A percentile compares a stretch with the other conserved stretches of the same genome.
Evolutionary conservation across 1,140 invertebrate species (phyloP).

Genomic region (Euschistus heros): DNA sequence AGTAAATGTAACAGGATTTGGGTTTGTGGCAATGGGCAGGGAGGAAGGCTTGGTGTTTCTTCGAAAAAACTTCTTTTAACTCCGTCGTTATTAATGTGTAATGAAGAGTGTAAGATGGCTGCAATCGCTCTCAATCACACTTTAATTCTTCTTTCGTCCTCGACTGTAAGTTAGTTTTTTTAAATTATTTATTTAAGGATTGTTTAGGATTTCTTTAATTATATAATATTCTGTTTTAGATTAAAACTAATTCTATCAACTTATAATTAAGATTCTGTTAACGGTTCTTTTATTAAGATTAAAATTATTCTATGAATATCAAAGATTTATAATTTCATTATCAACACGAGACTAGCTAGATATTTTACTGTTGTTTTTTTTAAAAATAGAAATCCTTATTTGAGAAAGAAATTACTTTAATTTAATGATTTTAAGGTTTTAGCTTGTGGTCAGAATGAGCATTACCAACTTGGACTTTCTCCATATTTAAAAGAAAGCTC

Average conservation of each 20-base stretch:
- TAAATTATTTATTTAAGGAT: background rate
- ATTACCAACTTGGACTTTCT: conserved; percentile 49
- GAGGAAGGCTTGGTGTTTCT: conserved; percentile 53
- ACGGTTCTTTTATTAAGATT: too few relatives aligned
- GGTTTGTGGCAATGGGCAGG: conserved; percentile 62
- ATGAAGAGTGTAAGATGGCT: conserved; percentile 30
- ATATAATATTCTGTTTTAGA: conserved; percentile 15
- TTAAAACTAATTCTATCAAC: background rate
- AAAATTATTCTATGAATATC: too few relatives aligned
- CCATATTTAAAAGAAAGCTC: conserved; percentile 29
- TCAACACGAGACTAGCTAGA: too few relatives aligned
- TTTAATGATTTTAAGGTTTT: conserved; percentile 41
- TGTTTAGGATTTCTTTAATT: too few relatives aligned
- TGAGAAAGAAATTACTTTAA: too few relatives aligned
- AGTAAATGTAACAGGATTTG: conserved; percentile 45
- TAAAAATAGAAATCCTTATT: too few relatives aligned
- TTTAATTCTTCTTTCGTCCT: conserved; percentile 47
- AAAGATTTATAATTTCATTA: too few relatives aligned
- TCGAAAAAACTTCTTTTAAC: conserved; percentile 44
- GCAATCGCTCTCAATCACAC: conserved; percentile 50
- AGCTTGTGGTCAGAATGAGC: conserved; percentile 52
- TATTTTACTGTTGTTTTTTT: too few relatives aligned
- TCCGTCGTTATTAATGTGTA: conserved; percentile 42
- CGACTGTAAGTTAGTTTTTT: conserved; percentile 37
- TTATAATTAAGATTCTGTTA: background rate